Base-by-base conservation (phyloP, 2,113 vertebrate species). In the Ibidorhyncha struthersii region DNA sequence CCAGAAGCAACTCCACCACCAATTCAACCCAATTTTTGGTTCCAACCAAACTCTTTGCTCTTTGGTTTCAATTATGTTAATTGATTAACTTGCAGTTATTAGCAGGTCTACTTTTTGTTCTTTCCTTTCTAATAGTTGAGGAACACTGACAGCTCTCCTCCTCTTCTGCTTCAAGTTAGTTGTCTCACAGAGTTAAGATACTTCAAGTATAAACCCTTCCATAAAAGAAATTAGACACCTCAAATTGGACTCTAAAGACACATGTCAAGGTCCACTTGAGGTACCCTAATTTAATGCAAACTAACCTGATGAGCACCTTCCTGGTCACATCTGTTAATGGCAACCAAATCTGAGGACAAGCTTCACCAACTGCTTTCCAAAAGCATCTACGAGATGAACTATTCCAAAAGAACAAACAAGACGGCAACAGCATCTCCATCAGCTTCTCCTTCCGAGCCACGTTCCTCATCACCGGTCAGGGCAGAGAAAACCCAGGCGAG, bases 201-300 rank as follows among this genome's bases (percentile, higher is more conserved):
- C 5, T 25, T n/a, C 3, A 8, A 47, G 14, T 3, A 47, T 7
- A 72, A 82, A 49, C 7, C 18, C 18, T 72, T 30, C 10, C 16
- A 8, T 22, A 65, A 56, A 82, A 30, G 15, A 52, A 85, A 65
- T 0, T 0, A 12, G 58, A 49, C 34, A 25, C 49, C 49, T 50
- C 23, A 41, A 27, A 23, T 0, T 14, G 6, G 29, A 55, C 32
- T 12, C 22, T 15, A 52, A 21, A 50, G 26, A 36, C 25, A 70
- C 1, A 0, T 2, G 1, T 3, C 40, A 77, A n/a, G 1, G 9
- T 21, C 23, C 14, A 56, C 36, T 5, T 18, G 29, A 38, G 22
- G 70, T 1, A 41, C 3, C 4, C 10, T 17, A 15, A 77, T 8
- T 19, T 65, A 29, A 55, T 2, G 4, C 40, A 76, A 67, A n/a